These are phyloP conservation scores for Amblyjoppa fuscipennis DNA, from an alignment of 2,888 invertebrate genomes.

Conservation along the genomic window DNA sequence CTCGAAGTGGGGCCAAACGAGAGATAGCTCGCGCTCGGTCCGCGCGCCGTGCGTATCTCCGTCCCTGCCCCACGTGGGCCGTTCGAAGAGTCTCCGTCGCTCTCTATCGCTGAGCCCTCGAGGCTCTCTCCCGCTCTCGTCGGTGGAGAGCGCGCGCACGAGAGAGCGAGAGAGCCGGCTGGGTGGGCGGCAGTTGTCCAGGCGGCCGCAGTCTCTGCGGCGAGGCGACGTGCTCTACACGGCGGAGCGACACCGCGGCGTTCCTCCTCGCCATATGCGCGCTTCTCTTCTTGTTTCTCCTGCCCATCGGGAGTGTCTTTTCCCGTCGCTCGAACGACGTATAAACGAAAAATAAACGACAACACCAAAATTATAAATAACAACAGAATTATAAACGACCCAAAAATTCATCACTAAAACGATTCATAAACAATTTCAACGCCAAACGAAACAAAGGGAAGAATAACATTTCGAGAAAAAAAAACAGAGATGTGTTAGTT, in stretches of 20 bases:
- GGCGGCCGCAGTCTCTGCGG: slow-evolving; percentile 81
- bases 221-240: slow-evolving; percentile 81
- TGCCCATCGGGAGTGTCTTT: slow-evolving; percentile 51
- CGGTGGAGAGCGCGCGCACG: slow-evolving; percentile 34
- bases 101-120: slow-evolving; percentile 36
- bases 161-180: slow-evolving; percentile 71
- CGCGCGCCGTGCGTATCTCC: slow-evolving; percentile 7
- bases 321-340: slow-evolving; percentile 11
- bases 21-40: slow-evolving; percentile 42
- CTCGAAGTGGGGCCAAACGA: slow-evolving; percentile 58
- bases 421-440: background rate
- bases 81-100: slow-evolving; percentile 30
- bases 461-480: background rate
- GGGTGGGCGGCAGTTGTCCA: slow-evolving; percentile 83
- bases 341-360: slow-evolving; percentile 16
- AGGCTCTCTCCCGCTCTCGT: slow-evolving; percentile 53
- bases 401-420: background rate
- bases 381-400: background rate
- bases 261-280: slow-evolving; percentile 75
- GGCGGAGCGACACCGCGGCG: slow-evolving; percentile 78
- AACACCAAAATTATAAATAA: background rate
- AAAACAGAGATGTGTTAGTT: slow-evolving; percentile 33
- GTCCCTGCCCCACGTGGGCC: slow-evolving; percentile 65
- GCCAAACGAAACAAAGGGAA: background rate
- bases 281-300: slow-evolving; percentile 59